Evolutionary conservation across 2,888 invertebrate species (phyloP).

Genomic region (Drosophila fulvimacula): DNA sequence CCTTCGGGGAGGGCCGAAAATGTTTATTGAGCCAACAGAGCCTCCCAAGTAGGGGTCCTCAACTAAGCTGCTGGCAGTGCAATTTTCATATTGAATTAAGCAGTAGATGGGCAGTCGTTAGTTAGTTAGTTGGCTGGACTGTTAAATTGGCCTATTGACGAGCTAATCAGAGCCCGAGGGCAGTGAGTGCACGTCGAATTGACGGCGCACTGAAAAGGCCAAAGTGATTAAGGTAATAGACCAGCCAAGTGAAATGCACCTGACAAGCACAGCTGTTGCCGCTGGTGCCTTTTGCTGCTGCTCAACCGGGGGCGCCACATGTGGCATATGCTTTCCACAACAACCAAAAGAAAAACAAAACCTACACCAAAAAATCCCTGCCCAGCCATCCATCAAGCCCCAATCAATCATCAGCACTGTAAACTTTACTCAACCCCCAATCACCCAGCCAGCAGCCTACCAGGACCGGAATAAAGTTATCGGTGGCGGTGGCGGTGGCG

Average conservation of each 20-base stretch:
- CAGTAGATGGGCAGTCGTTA: conserved; percentile 34
- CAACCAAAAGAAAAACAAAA: background rate
- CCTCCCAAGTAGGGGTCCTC: conserved; percentile 1
- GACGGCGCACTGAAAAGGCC: conserved; percentile 66
- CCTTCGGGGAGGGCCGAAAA: background rate
- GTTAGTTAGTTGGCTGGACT: conserved; percentile 21
- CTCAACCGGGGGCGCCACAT: conserved; percentile 27
- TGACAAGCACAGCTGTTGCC: conserved; percentile 81
- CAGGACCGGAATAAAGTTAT: conserved; percentile 14
- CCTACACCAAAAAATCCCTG: conserved; percentile 22
- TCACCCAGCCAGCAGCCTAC: background rate
- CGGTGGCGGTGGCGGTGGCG: conserved; percentile 6
- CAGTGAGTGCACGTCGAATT: conserved; percentile 47
- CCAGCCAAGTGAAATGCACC: conserved; percentile 67
- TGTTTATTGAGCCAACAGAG: conserved; percentile 7
- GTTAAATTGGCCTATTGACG: conserved; percentile 33
- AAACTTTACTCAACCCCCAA: conserved; percentile 46
- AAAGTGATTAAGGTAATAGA: conserved; percentile 76
- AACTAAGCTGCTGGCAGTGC: conserved; percentile 1
- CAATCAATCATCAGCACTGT: conserved; percentile 72
- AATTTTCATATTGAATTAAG: conserved; percentile 56
- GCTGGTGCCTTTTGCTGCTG: conserved; percentile 47
- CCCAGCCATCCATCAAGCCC: conserved; percentile 70
- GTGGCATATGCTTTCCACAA: conserved; percentile 25
- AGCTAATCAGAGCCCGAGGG: conserved; percentile 20